phyloP scores from a whole-genome alignment of 2,888 invertebrate species.

The Adelphocoris suturalis region DNA sequence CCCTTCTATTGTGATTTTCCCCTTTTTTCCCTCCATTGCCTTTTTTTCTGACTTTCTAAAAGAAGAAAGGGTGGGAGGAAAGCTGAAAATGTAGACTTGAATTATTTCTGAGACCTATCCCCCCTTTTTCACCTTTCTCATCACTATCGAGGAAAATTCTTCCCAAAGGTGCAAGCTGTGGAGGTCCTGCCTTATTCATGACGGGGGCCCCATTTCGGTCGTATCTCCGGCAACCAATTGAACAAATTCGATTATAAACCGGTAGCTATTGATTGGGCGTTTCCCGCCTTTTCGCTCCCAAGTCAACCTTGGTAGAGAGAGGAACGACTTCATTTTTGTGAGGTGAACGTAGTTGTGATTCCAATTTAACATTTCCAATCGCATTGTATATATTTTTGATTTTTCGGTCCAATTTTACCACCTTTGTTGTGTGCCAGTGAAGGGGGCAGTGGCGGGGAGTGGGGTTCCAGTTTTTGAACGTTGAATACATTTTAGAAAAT shows the following conservation, averaged over 20 bases:
- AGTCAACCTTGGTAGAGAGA: not conserved
- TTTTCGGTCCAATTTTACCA: too few relatives aligned
- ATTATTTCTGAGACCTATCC: constrained; percentile 11
- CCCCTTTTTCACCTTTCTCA: not conserved
- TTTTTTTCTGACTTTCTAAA: not conserved
- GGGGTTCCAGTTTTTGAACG: too few relatives aligned
- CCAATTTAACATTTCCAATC: too few relatives aligned
- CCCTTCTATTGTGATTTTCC: constrained; percentile 27
- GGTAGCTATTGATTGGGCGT: not conserved
- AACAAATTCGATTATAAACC: constrained; percentile 17
- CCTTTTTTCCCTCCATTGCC: not conserved
- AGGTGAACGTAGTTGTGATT: too few relatives aligned
- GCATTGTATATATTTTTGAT: too few relatives aligned
- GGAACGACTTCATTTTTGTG: too few relatives aligned
- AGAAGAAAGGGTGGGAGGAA: not conserved
- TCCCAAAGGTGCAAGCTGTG: not conserved
- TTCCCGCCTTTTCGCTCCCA: not conserved
- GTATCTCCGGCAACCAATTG: not conserved
- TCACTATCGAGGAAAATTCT: not conserved
- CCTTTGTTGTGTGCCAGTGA: too few relatives aligned
- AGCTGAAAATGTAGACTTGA: constrained; percentile 31
- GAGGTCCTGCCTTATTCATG: constrained; percentile 5
- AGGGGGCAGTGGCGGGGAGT: too few relatives aligned
- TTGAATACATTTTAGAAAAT: too few relatives aligned
- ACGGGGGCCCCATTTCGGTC: not conserved